These are phyloP conservation scores for Sparus aurata DNA, from an alignment of 2,797 vertebrate species.

Conservation along the genomic window DNA sequence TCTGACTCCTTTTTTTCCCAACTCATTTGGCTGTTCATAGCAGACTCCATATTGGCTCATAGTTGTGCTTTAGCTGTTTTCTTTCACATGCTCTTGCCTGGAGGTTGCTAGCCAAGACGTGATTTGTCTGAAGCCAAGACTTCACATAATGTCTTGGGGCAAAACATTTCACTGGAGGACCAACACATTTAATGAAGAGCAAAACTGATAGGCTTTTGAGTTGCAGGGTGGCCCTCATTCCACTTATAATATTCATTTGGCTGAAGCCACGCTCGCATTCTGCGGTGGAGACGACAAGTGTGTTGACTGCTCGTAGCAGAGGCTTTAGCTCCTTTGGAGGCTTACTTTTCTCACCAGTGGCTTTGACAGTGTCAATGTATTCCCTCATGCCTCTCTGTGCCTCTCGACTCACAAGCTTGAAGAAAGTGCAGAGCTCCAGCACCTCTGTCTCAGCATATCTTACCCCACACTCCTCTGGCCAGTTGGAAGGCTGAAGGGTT, in stretches of 20 bases:
- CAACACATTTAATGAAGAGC: slow-evolving; percentile 4
- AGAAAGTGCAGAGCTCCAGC: neutral
- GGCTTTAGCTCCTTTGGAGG: neutral
- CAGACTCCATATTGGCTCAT: slow-evolving; percentile 4
- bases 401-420: neutral
- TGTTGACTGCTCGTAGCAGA: neutral
- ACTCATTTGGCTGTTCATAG: slow-evolving; percentile 12
- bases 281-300: neutral
- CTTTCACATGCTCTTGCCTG: neutral
- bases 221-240: slow-evolving; percentile 10
- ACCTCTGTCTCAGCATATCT: too few species aligned
- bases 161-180: slow-evolving; percentile 14
- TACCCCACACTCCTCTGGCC: too few species aligned
- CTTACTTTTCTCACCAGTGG: neutral
- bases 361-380: too few species aligned
- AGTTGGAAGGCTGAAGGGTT: too few species aligned
- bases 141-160: too few species aligned
- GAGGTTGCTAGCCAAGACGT: neutral
- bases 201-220: too few species aligned
- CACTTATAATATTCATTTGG: slow-evolving; percentile 5
- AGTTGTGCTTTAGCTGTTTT: neutral
- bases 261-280: neutral
- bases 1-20: too few species aligned
- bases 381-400: neutral
- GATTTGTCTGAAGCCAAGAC: too few species aligned